A percentile compares a stretch with the other conserved stretches of the same genome.
phyloP scores from a whole-genome alignment of 2,113 vertebrate species.

The Siniperca knerii region DNA sequence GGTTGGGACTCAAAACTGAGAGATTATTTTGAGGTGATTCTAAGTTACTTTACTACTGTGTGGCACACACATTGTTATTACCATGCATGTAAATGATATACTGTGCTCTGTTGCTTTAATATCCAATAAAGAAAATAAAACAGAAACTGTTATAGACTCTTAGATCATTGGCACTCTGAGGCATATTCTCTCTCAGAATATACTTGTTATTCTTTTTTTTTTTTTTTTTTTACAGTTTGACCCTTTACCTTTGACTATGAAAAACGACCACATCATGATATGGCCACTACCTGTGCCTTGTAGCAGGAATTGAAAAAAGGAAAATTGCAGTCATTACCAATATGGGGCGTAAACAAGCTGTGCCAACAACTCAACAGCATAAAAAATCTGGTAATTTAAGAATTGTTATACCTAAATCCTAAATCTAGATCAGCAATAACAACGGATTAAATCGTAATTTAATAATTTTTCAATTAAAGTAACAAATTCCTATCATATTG shows the following conservation, averaged over 20 bases:
- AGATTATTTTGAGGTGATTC: background rate
- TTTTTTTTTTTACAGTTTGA: background rate
- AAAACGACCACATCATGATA: background rate
- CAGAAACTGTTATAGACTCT: background rate
- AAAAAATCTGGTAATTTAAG: background rate
- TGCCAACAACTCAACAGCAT: background rate
- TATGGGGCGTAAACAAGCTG: background rate
- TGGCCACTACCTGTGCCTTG: background rate
- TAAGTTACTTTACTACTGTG: background rate
- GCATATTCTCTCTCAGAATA: background rate
- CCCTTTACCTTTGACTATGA: background rate
- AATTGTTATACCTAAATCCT: background rate
- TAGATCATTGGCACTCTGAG: background rate
- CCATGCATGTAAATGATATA: background rate
- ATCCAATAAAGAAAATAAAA: background rate
- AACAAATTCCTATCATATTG: background rate
- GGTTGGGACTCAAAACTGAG: background rate
- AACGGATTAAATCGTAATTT: background rate
- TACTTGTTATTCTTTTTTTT: background rate
- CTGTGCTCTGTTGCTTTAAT: background rate
- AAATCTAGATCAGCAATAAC: background rate
- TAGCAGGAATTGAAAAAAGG: background rate
- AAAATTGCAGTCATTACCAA: conserved; percentile 2
- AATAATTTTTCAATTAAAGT: background rate
- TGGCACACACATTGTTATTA: background rate